Evolutionary conservation across 2,797 vertebrate genomes (phyloP), one percentile per base, ranked within the genome.

Genomic region (Oryzias sinensis): DNA sequence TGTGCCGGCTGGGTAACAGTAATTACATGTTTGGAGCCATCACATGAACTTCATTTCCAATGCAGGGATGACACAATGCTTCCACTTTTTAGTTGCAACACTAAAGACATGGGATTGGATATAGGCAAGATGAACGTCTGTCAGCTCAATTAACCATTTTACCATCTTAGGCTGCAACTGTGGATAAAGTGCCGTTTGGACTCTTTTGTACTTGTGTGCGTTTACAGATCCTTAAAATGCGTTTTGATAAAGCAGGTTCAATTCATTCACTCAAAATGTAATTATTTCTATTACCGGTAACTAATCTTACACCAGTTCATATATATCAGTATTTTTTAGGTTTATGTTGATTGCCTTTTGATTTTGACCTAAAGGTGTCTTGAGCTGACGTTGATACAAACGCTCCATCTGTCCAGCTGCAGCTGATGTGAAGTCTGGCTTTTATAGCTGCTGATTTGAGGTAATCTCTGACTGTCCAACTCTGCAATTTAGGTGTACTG

Each of bases 371-470:
- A 3, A 40, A 48, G 11, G 18, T 27, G 16, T 52, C 43, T 69
- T 67, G 7, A 41, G 44, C 76, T 72, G 52, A 73, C 70, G 42
- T 37, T 45, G 53, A 80, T 45, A 51, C 49, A 57, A 40, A 49
- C 5, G n/a, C 42, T 49, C 24, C 73, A 53, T 62, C 8, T 62
- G 81, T 72, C 63, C 66, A 60, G 18, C 76, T 66, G 62, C 53
- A 68, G 58, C 70, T 57, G 49, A 42, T 74, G 70, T 53, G 69
- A 65, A 85, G 86, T 80, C 68, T 66, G 72, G 63, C 56, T 78
- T 73, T 76, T 74, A 80, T 66, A 60, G 61, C 69, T 80, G 82
- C 73, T 89, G 84, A 87, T 87, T 86, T 81, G 67, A 67, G 50
- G 22, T 85, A 85, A 89, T 89, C 83, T 68, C 68, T 51, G 40